Percentiles rank a stretch among this genome's conserved stretches.
phyloP scores from a whole-genome alignment of 2,113 vertebrate species.

The Cryptotis parvus region DNA sequence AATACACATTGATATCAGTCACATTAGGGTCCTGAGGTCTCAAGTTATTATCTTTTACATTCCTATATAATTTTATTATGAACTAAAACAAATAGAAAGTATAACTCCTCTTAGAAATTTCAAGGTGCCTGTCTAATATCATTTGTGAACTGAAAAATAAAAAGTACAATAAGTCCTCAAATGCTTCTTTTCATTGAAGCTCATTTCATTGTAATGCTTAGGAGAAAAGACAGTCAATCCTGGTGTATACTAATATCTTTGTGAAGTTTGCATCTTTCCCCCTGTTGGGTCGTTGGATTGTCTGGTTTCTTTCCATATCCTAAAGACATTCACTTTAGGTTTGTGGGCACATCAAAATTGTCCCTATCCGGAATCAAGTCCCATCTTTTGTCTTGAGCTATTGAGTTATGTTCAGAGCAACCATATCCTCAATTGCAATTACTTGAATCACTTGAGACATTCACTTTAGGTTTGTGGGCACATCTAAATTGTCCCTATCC shows the following conservation, averaged over 20 bases:
- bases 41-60: background rate
- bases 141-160: background rate
- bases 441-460: too few relatives aligned
- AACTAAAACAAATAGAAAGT: background rate
- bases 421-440: too few relatives aligned
- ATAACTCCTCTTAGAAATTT: background rate
- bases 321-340: background rate
- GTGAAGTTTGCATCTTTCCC: background rate
- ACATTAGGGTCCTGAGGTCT: background rate
- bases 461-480: too few relatives aligned
- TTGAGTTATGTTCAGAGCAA: too few relatives aligned
- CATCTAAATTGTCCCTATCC: background rate
- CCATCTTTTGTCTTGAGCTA: too few relatives aligned
- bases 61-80: background rate
- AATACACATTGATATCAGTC: background rate
- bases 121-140: background rate
- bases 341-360: background rate
- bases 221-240: background rate
- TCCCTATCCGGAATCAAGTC: too few relatives aligned
- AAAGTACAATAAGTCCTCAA: background rate
- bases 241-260: background rate
- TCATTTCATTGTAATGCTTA: background rate
- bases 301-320: background rate
- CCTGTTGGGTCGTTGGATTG: too few relatives aligned
- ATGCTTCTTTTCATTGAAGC: background rate